Evolutionary conservation across 2,888 invertebrate genomes (phyloP).

Genomic region (Rapana venosa): DNA sequence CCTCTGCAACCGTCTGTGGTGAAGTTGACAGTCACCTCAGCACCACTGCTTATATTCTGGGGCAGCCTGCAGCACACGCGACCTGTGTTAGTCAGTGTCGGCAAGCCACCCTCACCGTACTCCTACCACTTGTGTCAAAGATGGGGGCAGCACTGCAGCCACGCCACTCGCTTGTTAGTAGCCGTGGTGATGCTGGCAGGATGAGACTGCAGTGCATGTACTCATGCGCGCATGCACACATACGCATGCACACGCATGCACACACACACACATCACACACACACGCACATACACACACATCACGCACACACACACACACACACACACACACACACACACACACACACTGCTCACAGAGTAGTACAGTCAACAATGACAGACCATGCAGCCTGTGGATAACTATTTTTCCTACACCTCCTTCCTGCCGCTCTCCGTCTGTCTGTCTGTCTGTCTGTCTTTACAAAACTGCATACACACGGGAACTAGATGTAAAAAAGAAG

Average conservation of each 20-base stretch:
- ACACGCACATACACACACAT: neutral
- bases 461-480: too few species aligned
- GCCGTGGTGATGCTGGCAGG: too few species aligned
- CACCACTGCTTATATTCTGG: neutral
- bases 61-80: neutral
- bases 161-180: neutral
- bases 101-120: neutral
- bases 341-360: too few species aligned
- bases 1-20: neutral
- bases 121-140: neutral
- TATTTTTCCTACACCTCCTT: too few species aligned
- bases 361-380: too few species aligned
- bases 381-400: too few species aligned
- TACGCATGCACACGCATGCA: neutral
- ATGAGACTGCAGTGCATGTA: too few species aligned
- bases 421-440: too few species aligned
- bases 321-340: too few species aligned
- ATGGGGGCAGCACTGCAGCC: neutral
- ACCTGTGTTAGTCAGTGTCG: neutral
- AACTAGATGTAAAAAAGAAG: too few species aligned
- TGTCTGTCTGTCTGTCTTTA: too few species aligned
- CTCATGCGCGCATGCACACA: neutral
- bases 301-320: too few species aligned
- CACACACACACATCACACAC: neutral
- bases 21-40: neutral